Base-by-base conservation (phyloP, 1,140 invertebrate genomes). In the Eriosoma lanigerum region DNA sequence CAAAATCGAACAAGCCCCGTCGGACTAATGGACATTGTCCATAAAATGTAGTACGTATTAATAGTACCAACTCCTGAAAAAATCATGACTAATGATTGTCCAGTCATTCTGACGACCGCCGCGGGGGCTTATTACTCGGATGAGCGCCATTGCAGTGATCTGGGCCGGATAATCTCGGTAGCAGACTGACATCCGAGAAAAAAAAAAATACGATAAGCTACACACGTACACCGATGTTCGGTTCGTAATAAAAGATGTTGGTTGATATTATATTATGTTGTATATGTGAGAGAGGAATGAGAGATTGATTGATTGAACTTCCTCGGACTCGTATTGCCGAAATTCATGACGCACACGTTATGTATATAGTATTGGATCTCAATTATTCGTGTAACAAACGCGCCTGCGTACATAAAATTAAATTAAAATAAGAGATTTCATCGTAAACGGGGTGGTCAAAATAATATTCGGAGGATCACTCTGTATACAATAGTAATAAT, bases 1-100 rank as follows among this genome's bases (percentile, higher is more conserved):
- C 46, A 68, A 68, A 68, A 68, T 46, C 64, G 38, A 46, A 68
- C 46, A n/a, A n/a, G n/a, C 15, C 21, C 32, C 66, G 66, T 68
- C 62, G n/a, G 21, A 68, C 66, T 68, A 48, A 68, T 48, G 66
- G 38, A 48, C 38, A 21, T 44, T 68, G 64, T 17, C 12, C 21
- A 19, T 62, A 68, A 44, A 46, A 68, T 15, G 64, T 38, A 15
- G 64, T 38, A 15, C 32, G 62, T 21, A n/a, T n/a, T n/a, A n/a
- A n/a, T n/a, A n/a, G n/a, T n/a, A n/a, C n/a, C n/a, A n/a, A n/a
- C n/a, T n/a, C n/a, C n/a, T n/a, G 44, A n/a, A 54, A 44, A 52
- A 52, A 46, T 78, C 54, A 62, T 62, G 75, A 78, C 75, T 78
- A 78, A 78, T 62, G 75, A 78, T 78, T 68, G 66, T 68, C 66